Evolutionary conservation across 2,888 invertebrate genomes (phyloP).

Genomic region (Escarpia spicata): DNA sequence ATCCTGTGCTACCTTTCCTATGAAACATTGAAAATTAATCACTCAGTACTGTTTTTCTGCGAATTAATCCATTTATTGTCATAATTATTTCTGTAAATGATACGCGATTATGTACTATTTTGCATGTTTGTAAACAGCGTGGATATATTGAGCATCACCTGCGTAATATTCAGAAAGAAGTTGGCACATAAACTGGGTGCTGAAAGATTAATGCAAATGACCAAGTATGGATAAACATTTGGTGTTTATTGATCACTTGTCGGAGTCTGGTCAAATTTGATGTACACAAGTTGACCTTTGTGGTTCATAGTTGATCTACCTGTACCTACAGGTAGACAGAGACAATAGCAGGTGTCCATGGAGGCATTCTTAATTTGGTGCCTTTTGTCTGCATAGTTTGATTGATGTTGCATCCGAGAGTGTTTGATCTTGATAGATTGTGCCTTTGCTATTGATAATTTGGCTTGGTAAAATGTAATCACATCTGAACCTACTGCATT

Average conservation of each 20-base stretch:
- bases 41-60: not conserved
- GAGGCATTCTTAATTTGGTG: not conserved
- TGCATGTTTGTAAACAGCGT: not conserved
- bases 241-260: constrained; percentile 16
- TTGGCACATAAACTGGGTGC: not conserved
- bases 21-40: constrained; percentile 7
- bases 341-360: not conserved
- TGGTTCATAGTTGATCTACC: constrained; percentile 4
- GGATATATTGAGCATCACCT: not conserved
- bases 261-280: not conserved
- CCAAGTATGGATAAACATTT: not conserved
- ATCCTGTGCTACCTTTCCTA: constrained; percentile 10
- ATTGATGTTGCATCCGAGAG: not conserved
- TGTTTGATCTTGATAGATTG: constrained; percentile 13
- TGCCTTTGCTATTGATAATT: constrained; percentile 3
- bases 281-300: constrained; percentile 4
- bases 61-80: not conserved
- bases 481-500: not conserved
- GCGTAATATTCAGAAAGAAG: not conserved
- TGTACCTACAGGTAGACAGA: not conserved
- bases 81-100: not conserved
- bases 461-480: constrained; percentile 6
- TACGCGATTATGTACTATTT: not conserved
- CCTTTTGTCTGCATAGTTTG: not conserved
- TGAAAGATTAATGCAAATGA: not conserved